These are phyloP conservation scores for Corvus hawaiiensis DNA, from an alignment of 2,113 vertebrate genomes.

Conservation along the genomic window DNA sequence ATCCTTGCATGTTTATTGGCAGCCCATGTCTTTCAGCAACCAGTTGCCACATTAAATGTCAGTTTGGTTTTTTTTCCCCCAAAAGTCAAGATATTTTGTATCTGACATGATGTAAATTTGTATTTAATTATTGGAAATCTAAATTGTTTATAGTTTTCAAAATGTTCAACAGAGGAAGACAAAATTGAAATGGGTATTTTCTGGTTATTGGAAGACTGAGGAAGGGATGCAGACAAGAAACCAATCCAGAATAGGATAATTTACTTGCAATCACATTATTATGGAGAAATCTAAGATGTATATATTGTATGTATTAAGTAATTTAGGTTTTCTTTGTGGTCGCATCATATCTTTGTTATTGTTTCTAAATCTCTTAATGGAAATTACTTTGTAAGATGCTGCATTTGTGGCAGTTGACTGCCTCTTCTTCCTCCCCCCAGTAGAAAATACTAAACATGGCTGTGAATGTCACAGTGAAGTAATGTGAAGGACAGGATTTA, in stretches of 20 bases:
- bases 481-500: background rate
- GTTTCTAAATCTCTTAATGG: background rate
- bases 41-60: background rate
- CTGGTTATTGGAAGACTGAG: background rate
- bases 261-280: background rate
- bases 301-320: background rate
- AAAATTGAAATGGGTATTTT: background rate
- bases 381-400: background rate
- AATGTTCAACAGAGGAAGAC: background rate
- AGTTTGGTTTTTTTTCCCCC: background rate
- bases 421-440: fast-evolving
- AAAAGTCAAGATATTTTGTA: background rate
- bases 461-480: background rate
- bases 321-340: background rate
- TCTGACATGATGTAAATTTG: background rate
- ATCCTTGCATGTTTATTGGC: background rate
- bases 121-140: background rate
- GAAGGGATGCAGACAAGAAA: background rate
- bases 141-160: background rate
- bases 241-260: background rate
- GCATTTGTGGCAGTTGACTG: background rate
- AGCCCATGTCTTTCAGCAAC: background rate
- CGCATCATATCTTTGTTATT: background rate
- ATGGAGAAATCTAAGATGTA: background rate
- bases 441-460: background rate